Evolutionary conservation across 1,140 invertebrate species (phyloP).

Genomic region (Drosophila sucinea): DNA sequence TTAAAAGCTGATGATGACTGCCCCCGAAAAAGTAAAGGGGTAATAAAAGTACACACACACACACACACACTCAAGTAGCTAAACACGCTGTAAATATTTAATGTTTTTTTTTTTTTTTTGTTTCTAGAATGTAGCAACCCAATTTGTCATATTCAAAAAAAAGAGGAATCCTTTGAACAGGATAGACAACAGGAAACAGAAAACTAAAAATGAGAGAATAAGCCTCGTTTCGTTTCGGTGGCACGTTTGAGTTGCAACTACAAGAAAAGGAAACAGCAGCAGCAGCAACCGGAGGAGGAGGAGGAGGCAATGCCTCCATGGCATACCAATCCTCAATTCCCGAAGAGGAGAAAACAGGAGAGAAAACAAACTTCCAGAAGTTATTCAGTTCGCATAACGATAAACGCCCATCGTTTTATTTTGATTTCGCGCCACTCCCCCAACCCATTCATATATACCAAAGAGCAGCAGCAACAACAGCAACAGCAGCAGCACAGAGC

Average conservation of each 20-base stretch:
- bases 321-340: slow-evolving; percentile 7
- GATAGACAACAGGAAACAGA: not conserved
- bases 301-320: not conserved
- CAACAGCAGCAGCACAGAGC: not conserved
- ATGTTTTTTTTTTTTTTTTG: slow-evolving; percentile 8
- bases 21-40: slow-evolving; percentile 29
- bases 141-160: slow-evolving; percentile 3
- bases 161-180: not conserved
- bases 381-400: slow-evolving; percentile 80
- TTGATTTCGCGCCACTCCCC: slow-evolving; percentile 64
- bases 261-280: not conserved
- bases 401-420: slow-evolving; percentile 79
- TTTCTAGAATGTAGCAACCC: not conserved
- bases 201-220: not conserved
- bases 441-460: slow-evolving; percentile 19
- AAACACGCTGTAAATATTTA: slow-evolving; percentile 55
- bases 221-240: not conserved
- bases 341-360: slow-evolving; percentile 19
- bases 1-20: slow-evolving; percentile 54
- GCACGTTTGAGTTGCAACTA: not conserved
- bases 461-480: not conserved
- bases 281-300: not conserved
- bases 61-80: slow-evolving; percentile 18
- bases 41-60: slow-evolving; percentile 54
- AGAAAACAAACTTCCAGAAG: slow-evolving; percentile 80